Percentiles rank a stretch among this genome's conserved stretches.
Conservation (phyloP, 2,797 vertebrate species). For the Rhyacichthys aspro region DNA sequence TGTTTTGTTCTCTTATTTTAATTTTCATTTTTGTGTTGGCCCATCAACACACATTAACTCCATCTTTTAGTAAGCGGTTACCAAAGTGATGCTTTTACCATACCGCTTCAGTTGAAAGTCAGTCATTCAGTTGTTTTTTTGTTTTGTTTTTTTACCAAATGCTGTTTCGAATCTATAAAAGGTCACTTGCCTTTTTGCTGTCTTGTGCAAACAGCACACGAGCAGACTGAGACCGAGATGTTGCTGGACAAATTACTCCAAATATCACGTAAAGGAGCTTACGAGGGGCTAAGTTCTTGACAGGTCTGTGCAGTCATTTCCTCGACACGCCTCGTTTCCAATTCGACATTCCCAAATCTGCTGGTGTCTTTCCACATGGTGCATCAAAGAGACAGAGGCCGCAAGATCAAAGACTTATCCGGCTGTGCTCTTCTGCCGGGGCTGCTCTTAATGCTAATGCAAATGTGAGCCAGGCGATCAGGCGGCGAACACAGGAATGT, state of each 20-base stretch:
- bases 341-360: slow-evolving; percentile 40
- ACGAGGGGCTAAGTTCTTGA: slow-evolving; percentile 21
- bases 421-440: slow-evolving; percentile 53
- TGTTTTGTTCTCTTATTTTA: too few species aligned
- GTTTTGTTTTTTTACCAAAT: too few species aligned
- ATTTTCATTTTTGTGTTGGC: too few species aligned
- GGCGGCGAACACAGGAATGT: slow-evolving; percentile 43
- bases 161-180: too few species aligned
- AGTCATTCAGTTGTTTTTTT: too few species aligned
- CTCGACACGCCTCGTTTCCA: slow-evolving; percentile 9
- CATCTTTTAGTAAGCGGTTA: too few species aligned
- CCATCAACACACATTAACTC: too few species aligned
- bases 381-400: slow-evolving; percentile 68
- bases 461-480: slow-evolving; percentile 66
- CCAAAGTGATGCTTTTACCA: too few species aligned
- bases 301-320: slow-evolving; percentile 46
- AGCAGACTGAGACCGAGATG: not conserved
- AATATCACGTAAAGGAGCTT: slow-evolving; percentile 6
- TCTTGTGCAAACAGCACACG: not conserved
- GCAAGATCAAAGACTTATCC: slow-evolving; percentile 69
- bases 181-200: too few species aligned
- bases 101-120: too few species aligned
- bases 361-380: slow-evolving; percentile 63
- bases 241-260: slow-evolving; percentile 7
- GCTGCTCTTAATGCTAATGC: slow-evolving; percentile 61